A percentile compares a stretch with the other conserved stretches of the same genome.
phyloP scores from a whole-genome alignment of 2,888 invertebrate genomes.

The Hypomecis atomaria region DNA sequence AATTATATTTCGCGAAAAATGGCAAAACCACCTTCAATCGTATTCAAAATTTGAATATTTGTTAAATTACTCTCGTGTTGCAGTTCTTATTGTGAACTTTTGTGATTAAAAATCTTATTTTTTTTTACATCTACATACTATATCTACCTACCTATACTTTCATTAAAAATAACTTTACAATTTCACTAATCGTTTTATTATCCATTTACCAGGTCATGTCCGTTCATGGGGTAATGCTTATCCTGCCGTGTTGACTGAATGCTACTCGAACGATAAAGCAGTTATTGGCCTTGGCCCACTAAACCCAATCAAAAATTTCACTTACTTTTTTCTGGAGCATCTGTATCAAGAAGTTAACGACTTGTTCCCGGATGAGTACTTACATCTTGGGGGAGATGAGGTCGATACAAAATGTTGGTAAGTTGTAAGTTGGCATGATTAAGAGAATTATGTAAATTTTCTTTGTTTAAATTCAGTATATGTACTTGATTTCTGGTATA shows the following conservation, averaged over 20 bases:
- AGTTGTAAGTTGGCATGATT: constrained; percentile 40
- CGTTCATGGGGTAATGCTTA: constrained; percentile 92
- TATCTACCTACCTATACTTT: too few relatives aligned
- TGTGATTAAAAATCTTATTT: too few relatives aligned
- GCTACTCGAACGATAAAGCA: constrained; percentile 71
- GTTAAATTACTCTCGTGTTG: too few relatives aligned
- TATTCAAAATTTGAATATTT: too few relatives aligned
- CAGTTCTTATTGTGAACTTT: too few relatives aligned
- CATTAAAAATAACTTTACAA: too few relatives aligned
- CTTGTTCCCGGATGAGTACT: constrained; percentile 91
- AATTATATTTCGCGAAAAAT: too few relatives aligned
- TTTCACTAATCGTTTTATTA: background rate
- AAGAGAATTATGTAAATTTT: too few relatives aligned
- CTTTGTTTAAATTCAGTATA: too few relatives aligned
- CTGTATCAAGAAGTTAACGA: constrained; percentile 87
- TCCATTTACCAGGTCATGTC: constrained; percentile 85
- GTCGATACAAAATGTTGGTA: constrained; percentile 92
- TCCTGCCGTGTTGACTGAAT: constrained; percentile 89
- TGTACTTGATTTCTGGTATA: too few relatives aligned
- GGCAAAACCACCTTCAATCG: too few relatives aligned
- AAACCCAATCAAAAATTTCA: constrained; percentile 87
- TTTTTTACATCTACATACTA: too few relatives aligned
- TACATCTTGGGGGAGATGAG: constrained; percentile 97
- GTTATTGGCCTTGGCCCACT: constrained; percentile 88
- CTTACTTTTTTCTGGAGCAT: constrained; percentile 87